Conservation (phyloP, 2,113 vertebrate genomes). For the Sphaerodactylus townsendi region DNA sequence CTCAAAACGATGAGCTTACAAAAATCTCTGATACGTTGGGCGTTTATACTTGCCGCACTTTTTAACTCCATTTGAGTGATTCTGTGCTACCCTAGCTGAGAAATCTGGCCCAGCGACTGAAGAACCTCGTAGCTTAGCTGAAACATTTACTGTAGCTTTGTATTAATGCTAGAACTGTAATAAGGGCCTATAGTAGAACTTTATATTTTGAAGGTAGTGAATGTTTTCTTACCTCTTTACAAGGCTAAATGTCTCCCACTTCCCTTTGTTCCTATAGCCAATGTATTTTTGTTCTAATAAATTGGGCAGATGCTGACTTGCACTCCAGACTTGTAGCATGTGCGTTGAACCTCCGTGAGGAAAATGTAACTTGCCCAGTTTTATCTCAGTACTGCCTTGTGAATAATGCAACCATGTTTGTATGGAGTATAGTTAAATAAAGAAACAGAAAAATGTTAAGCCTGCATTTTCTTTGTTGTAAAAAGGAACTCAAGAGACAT, state of each 20-base stretch:
- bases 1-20: constrained; percentile 22
- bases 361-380: constrained; percentile 58
- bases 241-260: constrained; percentile 43
- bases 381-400: constrained; percentile 53
- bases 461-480: neutral
- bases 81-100: neutral
- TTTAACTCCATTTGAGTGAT: constrained; percentile 15
- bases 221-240: constrained; percentile 34
- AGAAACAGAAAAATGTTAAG: neutral
- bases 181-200: neutral
- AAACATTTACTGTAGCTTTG: constrained; percentile 10
- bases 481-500: neutral
- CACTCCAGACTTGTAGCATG: constrained; percentile 45
- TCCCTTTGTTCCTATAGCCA: constrained; percentile 49
- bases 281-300: constrained; percentile 31
- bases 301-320: constrained; percentile 35
- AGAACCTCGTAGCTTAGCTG: neutral
- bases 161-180: neutral
- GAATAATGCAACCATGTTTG: constrained; percentile 36
- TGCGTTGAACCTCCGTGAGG: constrained; percentile 65
- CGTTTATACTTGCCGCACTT: neutral
- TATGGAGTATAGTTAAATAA: constrained; percentile 56
- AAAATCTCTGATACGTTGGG: neutral
- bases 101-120: constrained; percentile 13
- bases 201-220: constrained; percentile 32